Evolutionary conservation across 2,888 invertebrate genomes (phyloP).

Genomic region (Cataglyphis rosenhaueri): DNA sequence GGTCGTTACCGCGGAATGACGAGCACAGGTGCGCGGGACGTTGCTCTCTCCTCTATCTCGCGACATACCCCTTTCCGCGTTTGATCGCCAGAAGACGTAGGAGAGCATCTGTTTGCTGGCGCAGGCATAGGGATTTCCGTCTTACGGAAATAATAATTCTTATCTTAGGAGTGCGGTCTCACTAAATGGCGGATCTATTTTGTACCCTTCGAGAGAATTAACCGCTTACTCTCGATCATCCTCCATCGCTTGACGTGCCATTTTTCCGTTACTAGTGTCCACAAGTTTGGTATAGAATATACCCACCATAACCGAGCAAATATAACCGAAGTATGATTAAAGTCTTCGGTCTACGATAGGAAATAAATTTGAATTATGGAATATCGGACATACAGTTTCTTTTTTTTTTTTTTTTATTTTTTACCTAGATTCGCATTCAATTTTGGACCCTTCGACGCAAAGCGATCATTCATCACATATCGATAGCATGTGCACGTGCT

Average conservation of each 20-base stretch:
- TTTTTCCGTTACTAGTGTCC: background rate
- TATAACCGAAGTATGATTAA: conserved; percentile 1
- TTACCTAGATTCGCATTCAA: conserved; percentile 38
- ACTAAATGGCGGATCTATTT: conserved; percentile 43
- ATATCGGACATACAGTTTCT: background rate
- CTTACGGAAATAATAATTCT: conserved; percentile 39
- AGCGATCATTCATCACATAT: conserved; percentile 36
- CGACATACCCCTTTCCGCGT: background rate
- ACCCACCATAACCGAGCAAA: background rate
- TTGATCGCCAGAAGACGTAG: background rate
- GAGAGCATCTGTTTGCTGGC: conserved; percentile 27
- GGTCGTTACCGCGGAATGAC: conserved; percentile 9
- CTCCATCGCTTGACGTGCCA: background rate
- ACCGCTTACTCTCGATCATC: conserved; percentile 14
- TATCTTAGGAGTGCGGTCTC: conserved; percentile 10
- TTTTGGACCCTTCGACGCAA: conserved; percentile 44
- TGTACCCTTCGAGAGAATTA: background rate
- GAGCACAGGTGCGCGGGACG: conserved; percentile 23
- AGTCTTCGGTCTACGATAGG: background rate
- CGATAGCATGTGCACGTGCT: background rate
- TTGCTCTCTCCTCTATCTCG: conserved; percentile 2
- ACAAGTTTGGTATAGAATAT: background rate
- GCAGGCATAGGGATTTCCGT: conserved; percentile 33
- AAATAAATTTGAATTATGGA: conserved; percentile 7
- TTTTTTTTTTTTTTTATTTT: background rate